Conservation (phyloP, 1,140 invertebrate species). For the Steinernema khuongi region DNA sequence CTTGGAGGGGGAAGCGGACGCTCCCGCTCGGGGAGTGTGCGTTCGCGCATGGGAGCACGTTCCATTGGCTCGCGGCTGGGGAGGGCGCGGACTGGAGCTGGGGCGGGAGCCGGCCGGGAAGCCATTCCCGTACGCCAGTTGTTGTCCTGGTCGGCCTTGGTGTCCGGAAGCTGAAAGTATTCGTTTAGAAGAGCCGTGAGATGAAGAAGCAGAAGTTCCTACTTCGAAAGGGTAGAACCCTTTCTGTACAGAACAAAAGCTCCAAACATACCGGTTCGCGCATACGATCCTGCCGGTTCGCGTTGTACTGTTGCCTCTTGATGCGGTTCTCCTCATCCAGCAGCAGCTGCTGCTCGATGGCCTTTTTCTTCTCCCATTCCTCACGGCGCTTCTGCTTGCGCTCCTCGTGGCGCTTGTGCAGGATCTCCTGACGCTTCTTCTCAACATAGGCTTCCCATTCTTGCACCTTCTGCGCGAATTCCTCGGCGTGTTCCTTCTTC, state of each 20-base stretch:
- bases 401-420: constrained; percentile 33
- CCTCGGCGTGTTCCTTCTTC: constrained; percentile 39
- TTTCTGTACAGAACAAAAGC: too few relatives aligned
- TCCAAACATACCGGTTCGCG: neutral
- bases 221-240: too few relatives aligned
- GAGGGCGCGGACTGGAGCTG: too few relatives aligned
- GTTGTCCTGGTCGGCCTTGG: constrained; percentile 3
- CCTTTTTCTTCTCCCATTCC: constrained; percentile 22
- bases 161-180: neutral
- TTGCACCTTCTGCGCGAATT: constrained; percentile 36
- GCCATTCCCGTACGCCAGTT: constrained; percentile 1
- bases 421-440: constrained; percentile 34
- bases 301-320: constrained; percentile 8
- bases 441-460: constrained; percentile 34
- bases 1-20: too few relatives aligned
- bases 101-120: neutral
- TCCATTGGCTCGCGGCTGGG: too few relatives aligned
- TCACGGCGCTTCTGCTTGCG: constrained; percentile 39
- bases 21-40: too few relatives aligned
- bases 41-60: too few relatives aligned
- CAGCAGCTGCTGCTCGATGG: constrained; percentile 42
- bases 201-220: neutral
- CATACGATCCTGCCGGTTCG: neutral
- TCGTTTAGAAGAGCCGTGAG: neutral
- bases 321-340: constrained; percentile 43